These are phyloP conservation scores for Dromiciops gliroides DNA, from an alignment of 2,113 vertebrate genomes.

Conservation along the genomic window DNA sequence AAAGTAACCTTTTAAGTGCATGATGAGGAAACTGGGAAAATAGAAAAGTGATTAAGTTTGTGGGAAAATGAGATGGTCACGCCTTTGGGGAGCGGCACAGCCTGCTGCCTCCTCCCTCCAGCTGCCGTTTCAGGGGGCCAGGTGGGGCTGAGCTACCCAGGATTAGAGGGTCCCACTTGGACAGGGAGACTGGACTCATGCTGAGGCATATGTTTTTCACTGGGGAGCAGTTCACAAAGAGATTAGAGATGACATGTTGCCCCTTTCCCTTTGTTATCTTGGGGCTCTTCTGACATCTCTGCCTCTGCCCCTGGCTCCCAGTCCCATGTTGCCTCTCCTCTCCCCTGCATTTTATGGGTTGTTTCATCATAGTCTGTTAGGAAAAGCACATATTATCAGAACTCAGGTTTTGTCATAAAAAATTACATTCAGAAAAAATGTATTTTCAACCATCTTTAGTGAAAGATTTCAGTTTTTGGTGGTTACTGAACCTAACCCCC, in stretches of 20 bases:
- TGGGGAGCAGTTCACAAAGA: neutral
- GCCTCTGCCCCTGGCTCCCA: neutral
- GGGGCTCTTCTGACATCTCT: neutral
- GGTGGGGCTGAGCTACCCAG: neutral
- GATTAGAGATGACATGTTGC: neutral
- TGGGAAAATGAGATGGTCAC: neutral
- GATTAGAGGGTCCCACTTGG: neutral
- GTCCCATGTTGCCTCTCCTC: neutral
- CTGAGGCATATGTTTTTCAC: neutral
- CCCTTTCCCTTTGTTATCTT: neutral
- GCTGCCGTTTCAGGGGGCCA: neutral
- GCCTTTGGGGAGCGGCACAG: neutral
- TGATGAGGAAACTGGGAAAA: neutral
- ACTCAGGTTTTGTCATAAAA: neutral
- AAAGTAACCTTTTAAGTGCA: neutral
- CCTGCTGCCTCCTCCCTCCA: neutral
- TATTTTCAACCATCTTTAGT: neutral
- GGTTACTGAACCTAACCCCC: neutral
- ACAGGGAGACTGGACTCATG: neutral
- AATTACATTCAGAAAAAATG: neutral
- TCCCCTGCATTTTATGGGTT: neutral
- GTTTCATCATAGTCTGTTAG: neutral
- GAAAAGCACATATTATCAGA: neutral
- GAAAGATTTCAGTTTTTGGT: neutral
- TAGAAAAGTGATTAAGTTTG: neutral